These are phyloP conservation scores for Rutilus rutilus DNA, from an alignment of 2,113 vertebrate species.

Conservation along the genomic window DNA sequence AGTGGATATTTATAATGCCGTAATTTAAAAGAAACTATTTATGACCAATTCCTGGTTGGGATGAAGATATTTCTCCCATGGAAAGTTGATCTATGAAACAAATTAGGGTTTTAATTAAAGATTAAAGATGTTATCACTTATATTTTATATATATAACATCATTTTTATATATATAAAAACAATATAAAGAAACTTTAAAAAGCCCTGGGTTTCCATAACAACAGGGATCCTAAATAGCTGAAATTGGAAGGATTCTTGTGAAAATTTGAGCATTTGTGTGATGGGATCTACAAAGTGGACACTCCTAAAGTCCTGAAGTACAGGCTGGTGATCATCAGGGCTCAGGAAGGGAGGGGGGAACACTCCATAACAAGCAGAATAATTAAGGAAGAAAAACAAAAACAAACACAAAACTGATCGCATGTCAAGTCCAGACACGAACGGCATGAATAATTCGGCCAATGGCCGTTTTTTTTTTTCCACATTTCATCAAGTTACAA, in stretches of 20 bases:
- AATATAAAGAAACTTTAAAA: background rate
- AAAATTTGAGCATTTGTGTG: background rate
- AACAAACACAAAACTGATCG: conserved; percentile 4
- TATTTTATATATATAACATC: no score
- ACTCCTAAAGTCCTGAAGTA: background rate
- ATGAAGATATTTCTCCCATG: background rate
- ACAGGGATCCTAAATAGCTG: background rate
- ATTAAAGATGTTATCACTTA: background rate
- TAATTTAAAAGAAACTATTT: background rate
- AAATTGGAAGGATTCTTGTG: background rate
- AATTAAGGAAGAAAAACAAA: conserved; percentile 17
- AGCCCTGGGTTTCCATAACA: background rate
- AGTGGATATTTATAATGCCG: no score
- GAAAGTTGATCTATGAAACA: background rate
- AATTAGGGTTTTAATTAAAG: background rate
- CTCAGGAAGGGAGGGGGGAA: conserved; percentile 5
- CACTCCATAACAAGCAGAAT: conserved; percentile 6
- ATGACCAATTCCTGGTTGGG: background rate
- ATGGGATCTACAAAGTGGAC: conserved; percentile 16
- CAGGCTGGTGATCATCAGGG: background rate
- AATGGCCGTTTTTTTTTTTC: no score
- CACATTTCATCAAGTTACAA: background rate
- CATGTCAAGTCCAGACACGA: background rate
- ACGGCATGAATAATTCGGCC: background rate
- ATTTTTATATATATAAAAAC: background rate